A percentile compares a stretch with the other conserved stretches of the same genome.
These are phyloP conservation scores for Chrysemys picta DNA, from an alignment of 2,113 vertebrate species.

Conservation along the genomic window DNA sequence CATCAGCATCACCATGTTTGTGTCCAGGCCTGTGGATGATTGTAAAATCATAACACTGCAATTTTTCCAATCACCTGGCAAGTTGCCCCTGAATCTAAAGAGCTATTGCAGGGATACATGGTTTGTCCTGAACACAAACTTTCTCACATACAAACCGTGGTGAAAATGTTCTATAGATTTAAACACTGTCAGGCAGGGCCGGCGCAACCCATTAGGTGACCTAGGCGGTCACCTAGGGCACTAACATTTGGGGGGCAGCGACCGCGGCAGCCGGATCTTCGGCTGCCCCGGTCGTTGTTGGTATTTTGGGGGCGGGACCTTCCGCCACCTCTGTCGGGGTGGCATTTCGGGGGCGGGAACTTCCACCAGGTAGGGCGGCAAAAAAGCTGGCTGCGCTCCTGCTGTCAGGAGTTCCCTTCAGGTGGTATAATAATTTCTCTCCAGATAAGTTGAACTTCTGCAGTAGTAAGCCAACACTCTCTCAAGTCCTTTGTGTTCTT, in stretches of 20 bases:
- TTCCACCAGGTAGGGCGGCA: too few species aligned
- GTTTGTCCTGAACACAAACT: neutral
- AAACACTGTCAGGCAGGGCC: neutral
- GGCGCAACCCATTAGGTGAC: too few species aligned
- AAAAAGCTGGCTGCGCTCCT: too few species aligned
- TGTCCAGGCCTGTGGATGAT: neutral
- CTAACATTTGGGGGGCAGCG: too few species aligned
- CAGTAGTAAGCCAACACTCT: neutral
- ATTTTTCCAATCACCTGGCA: neutral
- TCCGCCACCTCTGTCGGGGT: too few species aligned
- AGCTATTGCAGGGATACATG: neutral
- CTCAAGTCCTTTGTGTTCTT: neutral
- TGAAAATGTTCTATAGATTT: neutral
- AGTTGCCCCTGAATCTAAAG: neutral
- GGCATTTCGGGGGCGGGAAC: too few species aligned
- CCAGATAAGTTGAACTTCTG: neutral
- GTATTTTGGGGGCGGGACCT: too few species aligned
- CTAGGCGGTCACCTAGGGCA: too few species aligned
- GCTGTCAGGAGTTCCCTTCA: neutral
- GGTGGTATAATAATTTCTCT: neutral
- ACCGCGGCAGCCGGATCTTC: too few species aligned
- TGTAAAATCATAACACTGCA: neutral
- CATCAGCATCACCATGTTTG: neutral
- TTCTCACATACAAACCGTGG: neutral
- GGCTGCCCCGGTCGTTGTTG: too few species aligned